A percentile compares a stretch with the other conserved stretches of the same genome.
phyloP scores from a whole-genome alignment of 2,888 invertebrate species.

The Creontiades dilutus region DNA sequence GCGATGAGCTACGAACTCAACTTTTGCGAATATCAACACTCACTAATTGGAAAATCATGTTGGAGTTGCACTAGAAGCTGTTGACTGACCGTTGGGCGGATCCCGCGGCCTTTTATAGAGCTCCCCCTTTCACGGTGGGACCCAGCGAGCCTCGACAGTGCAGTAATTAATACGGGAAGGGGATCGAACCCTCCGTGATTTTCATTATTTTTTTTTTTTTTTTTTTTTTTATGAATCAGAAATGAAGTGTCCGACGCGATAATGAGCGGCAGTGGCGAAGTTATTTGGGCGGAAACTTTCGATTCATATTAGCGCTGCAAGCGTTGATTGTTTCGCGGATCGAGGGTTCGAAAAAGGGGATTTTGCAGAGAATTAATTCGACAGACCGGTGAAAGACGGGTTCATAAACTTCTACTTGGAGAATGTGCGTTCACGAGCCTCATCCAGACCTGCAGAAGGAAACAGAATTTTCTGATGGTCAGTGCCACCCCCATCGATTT shows the following conservation, averaged over 20 bases:
- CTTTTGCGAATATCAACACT: not conserved
- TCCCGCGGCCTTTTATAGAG: not conserved
- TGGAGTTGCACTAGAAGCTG: not conserved
- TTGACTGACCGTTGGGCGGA: not conserved
- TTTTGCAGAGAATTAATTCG: too few relatives aligned
- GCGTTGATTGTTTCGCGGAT: too few relatives aligned
- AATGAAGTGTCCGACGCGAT: not conserved
- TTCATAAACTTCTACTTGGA: too few relatives aligned
- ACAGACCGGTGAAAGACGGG: too few relatives aligned
- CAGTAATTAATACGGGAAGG: constrained; percentile 27
- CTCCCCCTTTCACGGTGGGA: not conserved
- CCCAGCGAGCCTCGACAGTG: constrained; percentile 14
- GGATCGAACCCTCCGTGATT: not conserved
- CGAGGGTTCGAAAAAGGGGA: too few relatives aligned
- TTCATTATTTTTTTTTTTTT: not conserved
- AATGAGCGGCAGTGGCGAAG: not conserved
- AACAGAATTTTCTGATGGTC: too few relatives aligned
- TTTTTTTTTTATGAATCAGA: not conserved
- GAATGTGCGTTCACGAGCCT: too few relatives aligned
- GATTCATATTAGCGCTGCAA: not conserved
- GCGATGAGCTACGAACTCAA: too few relatives aligned
- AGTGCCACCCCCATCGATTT: too few relatives aligned
- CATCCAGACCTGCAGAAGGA: too few relatives aligned
- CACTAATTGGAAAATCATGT: constrained; percentile 47
- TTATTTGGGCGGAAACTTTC: not conserved